Base-by-base conservation (phyloP, 2,888 invertebrate species). In the Dicyrtomina minuta region DNA sequence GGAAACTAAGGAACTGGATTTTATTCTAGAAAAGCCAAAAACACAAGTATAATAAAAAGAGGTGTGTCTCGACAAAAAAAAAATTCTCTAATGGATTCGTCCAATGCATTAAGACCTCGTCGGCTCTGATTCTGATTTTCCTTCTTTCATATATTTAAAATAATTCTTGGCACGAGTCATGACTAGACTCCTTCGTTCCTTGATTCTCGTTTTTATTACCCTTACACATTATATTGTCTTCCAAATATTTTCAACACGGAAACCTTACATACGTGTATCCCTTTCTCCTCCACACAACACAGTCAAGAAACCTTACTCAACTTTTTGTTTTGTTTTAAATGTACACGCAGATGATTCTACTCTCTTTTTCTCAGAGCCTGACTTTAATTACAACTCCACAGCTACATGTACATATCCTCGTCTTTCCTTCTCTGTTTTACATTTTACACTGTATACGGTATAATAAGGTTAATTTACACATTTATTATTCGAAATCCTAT, bases 1-100 rank as follows among this genome's bases (percentile, higher is more conserved):
- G 46, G 15, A 43, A 15, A 12, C 15, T 12, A 43, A 43, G 15
- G 20, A 46, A 46, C 46, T n/a, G n/a, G 46, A 46, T 46, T 46
- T 20, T 17, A 17, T n/a, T 3, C 46, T 46, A 12, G n/a, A 46
- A 56, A 58, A 58, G 33, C 41, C 58, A 58, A 58, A 39, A 58
- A 20, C 58, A 27, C 46, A 26, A 46, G 61, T 61, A 61, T 61
- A 61, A 61, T 61, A 61, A 61, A 61, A 61, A 61, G 61, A 61
- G 61, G 61, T 61, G 61, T 61, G 61, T 61, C 61, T 49, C 46
- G 46, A 49, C 20, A 46, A 61, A 61, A 61, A 33, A 51, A 61
- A 61, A 46, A 26, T 46, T 46, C 46, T 61, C 49, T 61, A 61
- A 61, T 61, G 61, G 61, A 61, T 61, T 61, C 17, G 46, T 17